A percentile compares a stretch with the other conserved stretches of the same genome.
Conservation (phyloP, 2,888 invertebrate genomes). For the Drosophila trichaetosa region DNA sequence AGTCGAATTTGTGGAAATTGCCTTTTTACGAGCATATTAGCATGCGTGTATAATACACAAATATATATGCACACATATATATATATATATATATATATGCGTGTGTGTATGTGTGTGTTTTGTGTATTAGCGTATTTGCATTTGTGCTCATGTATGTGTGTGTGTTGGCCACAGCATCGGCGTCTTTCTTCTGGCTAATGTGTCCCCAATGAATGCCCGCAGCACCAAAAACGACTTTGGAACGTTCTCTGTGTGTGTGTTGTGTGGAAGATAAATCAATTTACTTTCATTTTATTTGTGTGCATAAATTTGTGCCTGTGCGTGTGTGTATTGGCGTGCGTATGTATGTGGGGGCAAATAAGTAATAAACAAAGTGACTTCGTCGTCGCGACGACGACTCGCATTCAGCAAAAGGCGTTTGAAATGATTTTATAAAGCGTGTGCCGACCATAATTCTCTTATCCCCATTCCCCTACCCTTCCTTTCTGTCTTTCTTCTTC, state of each 20-base stretch:
- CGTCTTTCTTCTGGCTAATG: conserved; percentile 76
- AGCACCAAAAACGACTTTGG: conserved; percentile 55
- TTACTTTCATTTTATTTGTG: conserved; percentile 77
- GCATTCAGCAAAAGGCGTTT: conserved; percentile 49
- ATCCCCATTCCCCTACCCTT: neutral
- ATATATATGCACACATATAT: conserved; percentile 18
- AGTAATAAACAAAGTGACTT: conserved; percentile 62
- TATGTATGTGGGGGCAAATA: conserved; percentile 32
- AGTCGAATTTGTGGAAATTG: conserved; percentile 75
- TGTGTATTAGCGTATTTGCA: conserved; percentile 62
- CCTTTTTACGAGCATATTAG: conserved; percentile 82
- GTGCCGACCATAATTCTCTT: conserved; percentile 46
- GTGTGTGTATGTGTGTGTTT: conserved; percentile 10
- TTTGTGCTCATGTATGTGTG: conserved; percentile 45
- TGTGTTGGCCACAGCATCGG: conserved; percentile 51
- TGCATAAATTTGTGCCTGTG: conserved; percentile 70
- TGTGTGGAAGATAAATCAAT: conserved; percentile 77
- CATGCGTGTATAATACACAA: conserved; percentile 40
- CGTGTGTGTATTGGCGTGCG: conserved; percentile 22
- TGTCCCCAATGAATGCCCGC: conserved; percentile 80
- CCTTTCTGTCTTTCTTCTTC: neutral
- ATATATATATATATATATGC: neutral
- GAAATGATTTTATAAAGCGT: conserved; percentile 69
- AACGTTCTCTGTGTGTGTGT: conserved; percentile 37
- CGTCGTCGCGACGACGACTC: conserved; percentile 34